phyloP scores from a whole-genome alignment of 2,113 vertebrate genomes.

The Psammodynastes pulverulentus region DNA sequence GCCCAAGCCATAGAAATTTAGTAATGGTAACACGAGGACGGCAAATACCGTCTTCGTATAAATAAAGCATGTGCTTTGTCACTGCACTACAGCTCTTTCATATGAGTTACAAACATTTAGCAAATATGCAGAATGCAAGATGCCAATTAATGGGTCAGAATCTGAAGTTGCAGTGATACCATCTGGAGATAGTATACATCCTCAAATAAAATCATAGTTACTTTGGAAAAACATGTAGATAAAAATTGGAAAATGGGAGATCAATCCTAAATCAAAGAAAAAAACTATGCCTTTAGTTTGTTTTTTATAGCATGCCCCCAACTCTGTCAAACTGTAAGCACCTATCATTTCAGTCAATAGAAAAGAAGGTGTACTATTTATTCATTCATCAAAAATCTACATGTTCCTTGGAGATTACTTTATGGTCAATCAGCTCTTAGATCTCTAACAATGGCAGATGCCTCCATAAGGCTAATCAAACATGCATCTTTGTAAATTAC shows the following conservation, averaged over 20 bases:
- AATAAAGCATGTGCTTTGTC: neutral
- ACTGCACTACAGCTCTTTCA: neutral
- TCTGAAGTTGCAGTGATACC: too few species aligned
- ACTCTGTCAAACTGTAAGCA: neutral
- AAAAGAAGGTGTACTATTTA: neutral
- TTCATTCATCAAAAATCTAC: neutral
- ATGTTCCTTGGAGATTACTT: neutral
- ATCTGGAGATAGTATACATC: neutral
- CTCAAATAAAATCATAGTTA: neutral
- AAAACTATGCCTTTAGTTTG: neutral
- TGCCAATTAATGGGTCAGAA: neutral
- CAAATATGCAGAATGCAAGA: neutral
- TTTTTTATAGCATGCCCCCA: neutral
- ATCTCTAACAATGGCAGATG: conserved; percentile 2
- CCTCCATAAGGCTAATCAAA: conserved; percentile 7
- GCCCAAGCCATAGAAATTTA: neutral
- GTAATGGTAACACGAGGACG: neutral
- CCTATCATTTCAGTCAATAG: neutral
- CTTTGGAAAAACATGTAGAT: neutral
- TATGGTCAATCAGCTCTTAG: neutral
- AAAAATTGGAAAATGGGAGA: neutral
- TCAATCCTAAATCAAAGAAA: neutral
- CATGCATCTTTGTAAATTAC: neutral
- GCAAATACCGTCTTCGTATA: neutral
- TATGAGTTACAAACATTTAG: neutral